Evolutionary conservation across 2,888 invertebrate genomes (phyloP), one percentile per base, ranked within the genome.

Genomic region (Drosophila mayaguana): DNA sequence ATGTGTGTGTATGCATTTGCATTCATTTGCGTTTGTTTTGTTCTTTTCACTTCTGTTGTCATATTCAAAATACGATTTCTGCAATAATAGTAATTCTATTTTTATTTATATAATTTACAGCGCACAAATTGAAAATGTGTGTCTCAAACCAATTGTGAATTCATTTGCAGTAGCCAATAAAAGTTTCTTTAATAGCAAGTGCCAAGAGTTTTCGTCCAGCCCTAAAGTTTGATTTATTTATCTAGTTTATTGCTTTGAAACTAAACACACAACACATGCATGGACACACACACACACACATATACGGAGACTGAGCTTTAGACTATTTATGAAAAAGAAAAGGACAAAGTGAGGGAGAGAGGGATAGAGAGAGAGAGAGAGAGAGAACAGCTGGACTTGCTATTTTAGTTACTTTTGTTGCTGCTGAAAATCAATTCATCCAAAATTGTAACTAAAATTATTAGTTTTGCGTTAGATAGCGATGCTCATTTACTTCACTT

Each of bases 401-500:
- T 75, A 74, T 80, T 83, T 72, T 79, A 59, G 71, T 73, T 69
- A 70, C 55, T 80, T 86, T 81, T 63, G 64, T 62, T 83, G 75
- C 82, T 83, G 78, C 78, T 86, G 87, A 57, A 86, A 91, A 91
- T 90, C 73, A 68, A 82, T 90, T 90, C 87, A 85, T 60, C 51
- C 69, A 67, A 77, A 88, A 88, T 90, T 89, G 91, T 84, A 80
- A 81, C 89, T 89, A 84, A 90, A 91, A 91, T 90, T 88, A 83
- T 89, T 90, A 91, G 91, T 91, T 91, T 91, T 91, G 91, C 67
- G 90, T 86, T 76, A 78, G 79, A 91, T 92, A 92, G 93, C 92
- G 91, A 93, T 93, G 93, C 91, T 90, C 93, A 93, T 93, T 92
- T 91, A 90, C 91, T 92, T 89, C 91, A 92, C 92, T 91, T 78